Evolutionary conservation across 2,797 vertebrate species (phyloP).

Genomic region (Petrocephalus sullivani): DNA sequence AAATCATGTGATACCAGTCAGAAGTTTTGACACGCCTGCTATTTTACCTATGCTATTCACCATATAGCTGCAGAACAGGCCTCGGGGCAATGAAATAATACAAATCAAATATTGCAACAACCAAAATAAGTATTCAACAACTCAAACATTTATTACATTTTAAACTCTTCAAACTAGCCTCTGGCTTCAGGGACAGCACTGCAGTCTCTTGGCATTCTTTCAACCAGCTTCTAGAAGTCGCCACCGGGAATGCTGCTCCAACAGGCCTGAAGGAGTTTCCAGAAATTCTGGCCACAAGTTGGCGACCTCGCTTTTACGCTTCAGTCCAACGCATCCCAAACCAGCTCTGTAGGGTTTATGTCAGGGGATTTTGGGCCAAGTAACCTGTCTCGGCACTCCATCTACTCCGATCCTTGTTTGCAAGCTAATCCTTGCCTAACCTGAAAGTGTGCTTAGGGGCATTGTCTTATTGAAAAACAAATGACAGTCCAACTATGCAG

Average conservation of each 20-base stretch:
- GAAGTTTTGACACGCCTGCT: background rate
- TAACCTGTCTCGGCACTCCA: background rate
- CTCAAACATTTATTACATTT: background rate
- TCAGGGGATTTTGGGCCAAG: background rate
- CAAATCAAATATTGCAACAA: background rate
- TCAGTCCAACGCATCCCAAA: background rate
- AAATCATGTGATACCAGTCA: background rate
- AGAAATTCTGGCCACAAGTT: background rate
- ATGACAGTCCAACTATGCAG: background rate
- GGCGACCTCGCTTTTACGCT: background rate
- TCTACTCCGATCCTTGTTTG: background rate
- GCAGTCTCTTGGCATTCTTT: background rate
- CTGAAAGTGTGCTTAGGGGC: background rate
- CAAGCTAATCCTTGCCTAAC: background rate
- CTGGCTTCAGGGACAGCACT: background rate
- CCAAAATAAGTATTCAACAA: background rate
- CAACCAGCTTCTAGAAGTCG: background rate
- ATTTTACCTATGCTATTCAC: background rate
- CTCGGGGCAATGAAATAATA: background rate
- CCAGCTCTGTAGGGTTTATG: background rate
- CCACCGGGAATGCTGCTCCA: background rate
- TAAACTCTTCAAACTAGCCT: background rate
- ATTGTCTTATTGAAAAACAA: background rate
- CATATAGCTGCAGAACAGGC: background rate
- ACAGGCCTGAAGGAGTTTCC: background rate